These are phyloP conservation scores for Proales similis DNA, from an alignment of 1,140 invertebrate genomes.

Conservation along the genomic window DNA sequence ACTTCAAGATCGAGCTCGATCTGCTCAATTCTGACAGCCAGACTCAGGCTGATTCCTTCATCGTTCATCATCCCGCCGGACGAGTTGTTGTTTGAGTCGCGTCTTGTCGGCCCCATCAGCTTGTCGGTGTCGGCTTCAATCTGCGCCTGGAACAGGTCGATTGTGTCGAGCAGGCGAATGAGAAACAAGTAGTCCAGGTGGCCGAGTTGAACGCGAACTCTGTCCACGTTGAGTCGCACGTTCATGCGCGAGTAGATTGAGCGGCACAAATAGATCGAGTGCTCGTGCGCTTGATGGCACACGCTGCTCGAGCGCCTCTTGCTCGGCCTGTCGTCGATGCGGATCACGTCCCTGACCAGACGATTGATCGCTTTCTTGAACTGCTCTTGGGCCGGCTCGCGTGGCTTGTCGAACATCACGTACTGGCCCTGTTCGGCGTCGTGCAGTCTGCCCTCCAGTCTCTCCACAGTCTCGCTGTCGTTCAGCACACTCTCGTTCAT, in stretches of 20 bases:
- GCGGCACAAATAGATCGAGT: constrained; percentile 3
- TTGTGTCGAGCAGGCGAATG: background rate
- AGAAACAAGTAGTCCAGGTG: constrained; percentile 32
- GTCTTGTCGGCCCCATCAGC: background rate
- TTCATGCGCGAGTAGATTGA: constrained; percentile 32
- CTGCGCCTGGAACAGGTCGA: constrained; percentile 14
- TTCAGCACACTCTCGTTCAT: background rate
- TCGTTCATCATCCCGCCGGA: background rate
- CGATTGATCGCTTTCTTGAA: too few species aligned
- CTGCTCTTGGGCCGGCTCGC: too few species aligned
- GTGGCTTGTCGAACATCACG: too few species aligned
- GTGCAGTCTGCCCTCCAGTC: background rate
- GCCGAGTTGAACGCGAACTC: background rate
- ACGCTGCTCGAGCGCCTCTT: constrained; percentile 17
- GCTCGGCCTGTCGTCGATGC: background rate
- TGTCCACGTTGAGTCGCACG: background rate
- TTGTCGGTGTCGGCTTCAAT: constrained; percentile 32
- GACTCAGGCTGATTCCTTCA: constrained; percentile 13
- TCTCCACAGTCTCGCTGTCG: background rate
- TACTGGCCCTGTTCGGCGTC: too few species aligned
- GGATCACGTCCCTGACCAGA: background rate
- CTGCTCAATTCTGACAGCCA: constrained; percentile 1
- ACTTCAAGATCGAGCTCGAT: constrained; percentile 5
- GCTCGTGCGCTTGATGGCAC: background rate
- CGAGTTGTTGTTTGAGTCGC: constrained; percentile 1